Evolutionary conservation across 2,797 vertebrate genomes (phyloP), one percentile per base, ranked within the genome.

Genomic region (Takifugu ocellatus): DNA sequence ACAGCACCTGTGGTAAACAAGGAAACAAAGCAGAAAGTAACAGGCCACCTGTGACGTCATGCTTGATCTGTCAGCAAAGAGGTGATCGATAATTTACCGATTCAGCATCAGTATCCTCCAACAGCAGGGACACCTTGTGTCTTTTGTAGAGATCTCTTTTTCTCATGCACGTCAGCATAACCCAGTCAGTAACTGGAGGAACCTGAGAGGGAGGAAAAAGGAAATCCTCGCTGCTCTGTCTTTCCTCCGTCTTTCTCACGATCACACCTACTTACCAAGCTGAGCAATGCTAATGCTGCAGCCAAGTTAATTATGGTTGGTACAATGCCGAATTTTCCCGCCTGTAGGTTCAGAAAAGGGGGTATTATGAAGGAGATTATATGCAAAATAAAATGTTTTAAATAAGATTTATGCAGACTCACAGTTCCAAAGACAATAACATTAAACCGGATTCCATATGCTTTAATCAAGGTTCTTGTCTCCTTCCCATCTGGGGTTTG

Each of bases 231-330:
- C 53, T 0, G 0, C 36, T 15, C 3, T 46, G 12, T 4, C 0
- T n/a, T 49, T 8, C 17, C 11, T 8, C 55, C 5, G 43, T 14
- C 14, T 17, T 55, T 49, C 0, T 25, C 6, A 11, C 56, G 3
- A 47, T 25, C 1, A 25, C 25, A 24, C 53, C 12, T 33, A 88
- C 93, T 92, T 65, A 98, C 94, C 91, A 96, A 86, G 0, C 93
- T 92, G 10, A 97, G 79, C 29, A 97, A 89, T 0, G 95, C 91
- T 63, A 95, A 64, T 3, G 93, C 92, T 2, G 95, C 95, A 48
- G 95, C 95, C 0, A 96, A 66, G 74, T 95, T 95, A 79, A 97
- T 92, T 86, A 98, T 91, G n/a, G 94, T 94, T 12, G 94, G 94
- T 54, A 95, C 92, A 11, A 97, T 89, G 72, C 93, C 87, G 75